Evolutionary conservation across 2,888 invertebrate genomes (phyloP).

Genomic region (Vanessa cardui): DNA sequence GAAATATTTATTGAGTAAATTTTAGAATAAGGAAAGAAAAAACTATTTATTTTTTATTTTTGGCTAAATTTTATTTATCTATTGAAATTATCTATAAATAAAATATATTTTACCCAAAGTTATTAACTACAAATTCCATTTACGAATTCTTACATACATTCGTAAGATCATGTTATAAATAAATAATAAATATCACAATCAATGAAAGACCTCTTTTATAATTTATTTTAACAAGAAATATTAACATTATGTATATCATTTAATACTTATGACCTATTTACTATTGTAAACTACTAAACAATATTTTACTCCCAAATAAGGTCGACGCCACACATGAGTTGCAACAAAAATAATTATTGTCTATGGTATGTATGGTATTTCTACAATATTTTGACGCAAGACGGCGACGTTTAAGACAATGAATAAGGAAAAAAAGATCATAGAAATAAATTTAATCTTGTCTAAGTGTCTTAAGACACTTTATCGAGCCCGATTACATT

Average conservation of each 20-base stretch:
- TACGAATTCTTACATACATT: not conserved
- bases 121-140: not conserved
- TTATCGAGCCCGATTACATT: no score
- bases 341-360: not conserved
- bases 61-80: not conserved
- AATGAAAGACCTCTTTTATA: slow-evolving; percentile 5
- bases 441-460: no score
- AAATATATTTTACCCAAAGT: not conserved
- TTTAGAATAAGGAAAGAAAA: no score
- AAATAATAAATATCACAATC: slow-evolving; percentile 11
- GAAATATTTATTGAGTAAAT: no score
- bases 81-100: not conserved
- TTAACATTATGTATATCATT: not conserved
- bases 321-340: slow-evolving; percentile 1
- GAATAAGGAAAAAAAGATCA: no score
- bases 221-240: slow-evolving; percentile 3
- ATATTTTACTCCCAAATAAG: not conserved
- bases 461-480: no score
- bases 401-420: no score
- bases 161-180: not conserved
- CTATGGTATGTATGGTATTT: not conserved
- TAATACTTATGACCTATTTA: slow-evolving; percentile 1
- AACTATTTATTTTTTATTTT: not conserved
- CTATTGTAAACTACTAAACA: not conserved
- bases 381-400: no score